A percentile compares a stretch with the other conserved stretches of the same genome.
These are phyloP conservation scores for Pyrochroa serraticornis DNA, from an alignment of 2,888 invertebrate genomes.

Conservation along the genomic window DNA sequence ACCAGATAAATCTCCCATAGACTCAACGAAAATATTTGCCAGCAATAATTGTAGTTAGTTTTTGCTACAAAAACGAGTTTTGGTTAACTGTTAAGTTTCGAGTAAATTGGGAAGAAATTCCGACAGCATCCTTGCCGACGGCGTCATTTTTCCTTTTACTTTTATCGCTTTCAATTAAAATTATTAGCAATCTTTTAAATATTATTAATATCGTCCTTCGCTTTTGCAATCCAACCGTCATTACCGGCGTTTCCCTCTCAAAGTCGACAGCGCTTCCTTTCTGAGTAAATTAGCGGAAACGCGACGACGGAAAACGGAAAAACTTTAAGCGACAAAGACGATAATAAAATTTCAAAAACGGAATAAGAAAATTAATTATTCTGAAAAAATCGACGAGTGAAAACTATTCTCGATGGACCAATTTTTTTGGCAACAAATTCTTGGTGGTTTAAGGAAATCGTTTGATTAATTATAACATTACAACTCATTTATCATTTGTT, in stretches of 20 bases:
- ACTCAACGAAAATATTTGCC: no score
- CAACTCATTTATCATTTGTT: constrained; percentile 17
- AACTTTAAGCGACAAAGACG: neutral
- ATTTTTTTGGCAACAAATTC: no score
- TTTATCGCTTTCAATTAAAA: constrained; percentile 23
- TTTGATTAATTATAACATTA: constrained; percentile 18
- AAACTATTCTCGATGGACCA: no score
- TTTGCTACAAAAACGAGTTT: no score
- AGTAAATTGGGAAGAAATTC: constrained; percentile 13
- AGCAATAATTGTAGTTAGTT: no score
- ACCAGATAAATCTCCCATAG: no score
- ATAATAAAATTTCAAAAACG: no score
- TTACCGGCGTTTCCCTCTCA: constrained; percentile 13
- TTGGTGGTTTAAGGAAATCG: neutral
- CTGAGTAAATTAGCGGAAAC: constrained; percentile 16
- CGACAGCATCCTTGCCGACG: constrained; percentile 11
- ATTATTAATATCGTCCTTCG: constrained; percentile 25
- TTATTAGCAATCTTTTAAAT: constrained; percentile 15
- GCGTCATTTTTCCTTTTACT: constrained; percentile 18
- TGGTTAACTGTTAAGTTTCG: no score
- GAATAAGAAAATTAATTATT: no score
- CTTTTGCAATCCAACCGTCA: constrained; percentile 20
- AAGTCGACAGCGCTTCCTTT: constrained; percentile 17
- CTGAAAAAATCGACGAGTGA: no score
- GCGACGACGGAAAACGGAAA: constrained; percentile 7